These are phyloP conservation scores for Lacanobia oleracea DNA, from an alignment of 2,888 invertebrate species.

Conservation along the genomic window DNA sequence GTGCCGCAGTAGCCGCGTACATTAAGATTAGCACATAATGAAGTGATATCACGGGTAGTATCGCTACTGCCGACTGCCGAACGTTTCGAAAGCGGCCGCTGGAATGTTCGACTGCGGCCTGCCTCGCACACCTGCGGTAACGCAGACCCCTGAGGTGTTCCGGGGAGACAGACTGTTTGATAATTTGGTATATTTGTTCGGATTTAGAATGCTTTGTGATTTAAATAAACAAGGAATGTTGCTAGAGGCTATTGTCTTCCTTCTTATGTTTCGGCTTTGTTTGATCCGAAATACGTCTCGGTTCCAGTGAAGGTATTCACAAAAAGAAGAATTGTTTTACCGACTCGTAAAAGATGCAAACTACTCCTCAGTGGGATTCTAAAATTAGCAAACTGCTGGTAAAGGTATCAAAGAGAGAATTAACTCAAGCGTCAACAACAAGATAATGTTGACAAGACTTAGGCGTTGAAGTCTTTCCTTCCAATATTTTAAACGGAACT, in stretches of 20 bases:
- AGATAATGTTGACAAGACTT: background rate
- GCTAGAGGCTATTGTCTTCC: background rate
- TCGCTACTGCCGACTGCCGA: conserved; percentile 13
- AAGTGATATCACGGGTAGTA: conserved; percentile 55
- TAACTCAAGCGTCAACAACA: no score
- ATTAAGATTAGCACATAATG: conserved; percentile 51
- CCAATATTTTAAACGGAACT: background rate
- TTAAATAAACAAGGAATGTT: conserved; percentile 11
- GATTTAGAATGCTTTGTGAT: conserved; percentile 7
- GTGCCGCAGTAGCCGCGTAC: conserved; percentile 32
- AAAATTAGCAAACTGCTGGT: background rate
- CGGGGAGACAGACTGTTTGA: conserved; percentile 22
- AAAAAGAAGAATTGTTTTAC: background rate
- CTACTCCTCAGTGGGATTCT: background rate
- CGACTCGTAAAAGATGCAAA: background rate
- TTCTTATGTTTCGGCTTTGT: background rate
- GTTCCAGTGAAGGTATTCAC: background rate
- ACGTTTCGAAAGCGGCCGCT: conserved; percentile 53
- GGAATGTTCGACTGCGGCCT: conserved; percentile 55
- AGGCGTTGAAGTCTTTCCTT: conserved; percentile 11
- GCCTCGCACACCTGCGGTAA: conserved; percentile 50
- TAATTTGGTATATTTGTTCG: conserved; percentile 12
- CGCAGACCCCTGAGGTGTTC: conserved; percentile 34
- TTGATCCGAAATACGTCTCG: background rate
- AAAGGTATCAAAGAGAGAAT: no score